A percentile compares a stretch with the other conserved stretches of the same genome.
Evolutionary conservation across 2,888 invertebrate genomes (phyloP).

Genomic region (Pammene fasciana): DNA sequence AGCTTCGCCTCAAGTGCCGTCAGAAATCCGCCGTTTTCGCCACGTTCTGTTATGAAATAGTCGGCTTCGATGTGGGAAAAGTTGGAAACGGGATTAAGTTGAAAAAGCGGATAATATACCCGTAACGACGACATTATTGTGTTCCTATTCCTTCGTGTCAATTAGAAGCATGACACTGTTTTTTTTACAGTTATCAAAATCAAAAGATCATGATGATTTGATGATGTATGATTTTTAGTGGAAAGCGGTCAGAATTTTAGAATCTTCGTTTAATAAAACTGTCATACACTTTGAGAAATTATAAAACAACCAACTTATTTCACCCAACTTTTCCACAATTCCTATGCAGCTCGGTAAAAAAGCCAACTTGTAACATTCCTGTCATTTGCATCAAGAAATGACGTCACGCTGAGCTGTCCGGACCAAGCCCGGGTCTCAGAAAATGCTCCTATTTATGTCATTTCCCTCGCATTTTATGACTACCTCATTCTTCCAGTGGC

Average conservation of each 20-base stretch:
- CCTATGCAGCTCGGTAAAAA: conserved; percentile 20
- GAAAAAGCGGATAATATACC: not conserved
- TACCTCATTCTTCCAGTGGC: conserved; percentile 47
- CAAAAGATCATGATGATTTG: no score
- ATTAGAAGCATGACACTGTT: no score
- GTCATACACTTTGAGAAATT: no score
- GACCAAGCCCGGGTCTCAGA: conserved; percentile 46
- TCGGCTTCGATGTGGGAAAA: conserved; percentile 7
- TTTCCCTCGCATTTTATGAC: conserved; percentile 57
- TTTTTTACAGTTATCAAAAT: no score
- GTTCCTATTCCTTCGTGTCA: no score
- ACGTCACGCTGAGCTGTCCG: conserved; percentile 50
- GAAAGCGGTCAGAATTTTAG: not conserved
- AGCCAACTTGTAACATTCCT: conserved; percentile 27
- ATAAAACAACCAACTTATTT: not conserved
- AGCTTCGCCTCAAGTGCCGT: conserved; percentile 58
- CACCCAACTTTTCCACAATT: conserved; percentile 9
- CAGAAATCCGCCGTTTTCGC: conserved; percentile 64
- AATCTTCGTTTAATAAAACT: not conserved
- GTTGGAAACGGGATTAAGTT: conserved; percentile 16
- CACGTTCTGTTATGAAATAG: conserved; percentile 35
- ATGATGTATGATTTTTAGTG: no score
- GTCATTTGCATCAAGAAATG: conserved; percentile 41
- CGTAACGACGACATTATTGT: no score
- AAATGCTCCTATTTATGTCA: conserved; percentile 55